Evolutionary conservation across 1,140 invertebrate species (phyloP).

Genomic region (Periplaneta americana): DNA sequence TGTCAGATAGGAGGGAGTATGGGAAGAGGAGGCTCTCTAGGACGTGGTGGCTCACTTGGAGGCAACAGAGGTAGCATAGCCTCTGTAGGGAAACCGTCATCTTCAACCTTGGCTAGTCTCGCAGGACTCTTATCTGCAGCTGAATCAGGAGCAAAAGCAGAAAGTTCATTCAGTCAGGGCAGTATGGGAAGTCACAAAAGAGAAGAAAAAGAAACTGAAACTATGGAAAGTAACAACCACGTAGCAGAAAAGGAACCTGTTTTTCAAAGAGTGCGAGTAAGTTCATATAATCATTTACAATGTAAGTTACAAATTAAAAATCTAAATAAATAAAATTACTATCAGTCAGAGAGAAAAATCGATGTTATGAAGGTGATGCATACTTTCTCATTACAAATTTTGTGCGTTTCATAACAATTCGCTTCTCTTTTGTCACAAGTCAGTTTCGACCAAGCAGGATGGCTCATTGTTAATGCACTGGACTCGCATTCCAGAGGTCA

Average conservation of each 20-base stretch:
- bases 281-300: too few species aligned
- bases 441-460: too few species aligned
- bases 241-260: slow-evolving; percentile 23
- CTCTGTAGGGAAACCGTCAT: slow-evolving; percentile 74
- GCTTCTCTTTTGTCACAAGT: too few species aligned
- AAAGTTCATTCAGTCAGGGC: slow-evolving; percentile 4
- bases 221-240: neutral
- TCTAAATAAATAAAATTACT: too few species aligned
- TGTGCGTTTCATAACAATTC: too few species aligned
- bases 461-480: too few species aligned
- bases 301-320: too few species aligned
- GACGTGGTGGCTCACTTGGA: slow-evolving; percentile 33
- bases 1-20: slow-evolving; percentile 28
- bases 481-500: too few species aligned
- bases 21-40: slow-evolving; percentile 43
- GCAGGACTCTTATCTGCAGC: slow-evolving; percentile 55
- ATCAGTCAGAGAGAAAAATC: too few species aligned
- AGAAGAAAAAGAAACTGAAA: slow-evolving; percentile 4
- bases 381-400: too few species aligned
- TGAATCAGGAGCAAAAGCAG: neutral
- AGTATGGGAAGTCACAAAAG: slow-evolving; percentile 9
- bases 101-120: slow-evolving; percentile 71
- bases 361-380: too few species aligned
- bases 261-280: slow-evolving; percentile 24
- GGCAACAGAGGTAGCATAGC: slow-evolving; percentile 75